Evolutionary conservation across 1,140 invertebrate genomes (phyloP).

Genomic region (Zaprionus gabonicus): DNA sequence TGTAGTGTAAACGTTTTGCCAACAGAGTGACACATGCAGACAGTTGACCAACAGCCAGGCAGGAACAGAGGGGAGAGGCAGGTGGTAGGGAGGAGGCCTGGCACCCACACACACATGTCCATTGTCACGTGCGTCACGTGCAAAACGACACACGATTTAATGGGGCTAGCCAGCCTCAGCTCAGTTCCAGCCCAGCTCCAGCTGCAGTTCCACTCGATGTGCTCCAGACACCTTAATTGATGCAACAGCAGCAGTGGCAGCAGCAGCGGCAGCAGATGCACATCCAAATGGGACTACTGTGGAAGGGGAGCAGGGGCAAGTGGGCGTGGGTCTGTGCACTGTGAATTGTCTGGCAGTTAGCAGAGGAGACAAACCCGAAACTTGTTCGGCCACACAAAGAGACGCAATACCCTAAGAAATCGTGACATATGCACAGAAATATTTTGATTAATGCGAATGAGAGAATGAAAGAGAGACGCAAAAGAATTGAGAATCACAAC

Average conservation of each 20-base stretch:
- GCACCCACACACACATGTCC: slow-evolving; percentile 14
- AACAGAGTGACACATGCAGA: slow-evolving; percentile 14
- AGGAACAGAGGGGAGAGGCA: neutral
- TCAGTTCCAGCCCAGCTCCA: neutral
- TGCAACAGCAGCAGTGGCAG: slow-evolving; percentile 44
- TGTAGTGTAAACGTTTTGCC: slow-evolving; percentile 69
- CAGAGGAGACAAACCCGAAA: slow-evolving; percentile 8
- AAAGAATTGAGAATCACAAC: slow-evolving; percentile 13
- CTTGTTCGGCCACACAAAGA: slow-evolving; percentile 48
- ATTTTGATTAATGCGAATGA: slow-evolving; percentile 34
- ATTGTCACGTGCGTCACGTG: slow-evolving; percentile 66
- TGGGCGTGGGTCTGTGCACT: neutral
- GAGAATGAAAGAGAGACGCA: neutral
- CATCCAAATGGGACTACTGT: slow-evolving; percentile 42
- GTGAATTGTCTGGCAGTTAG: slow-evolving; percentile 32
- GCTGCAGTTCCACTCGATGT: slow-evolving; percentile 24
- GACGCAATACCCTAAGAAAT: slow-evolving; percentile 26
- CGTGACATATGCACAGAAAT: slow-evolving; percentile 44
- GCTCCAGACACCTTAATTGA: slow-evolving; percentile 74
- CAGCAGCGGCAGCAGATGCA: slow-evolving; percentile 34
- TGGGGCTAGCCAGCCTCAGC: slow-evolving; percentile 39
- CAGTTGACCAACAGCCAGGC: slow-evolving; percentile 21
- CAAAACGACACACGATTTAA: slow-evolving; percentile 63
- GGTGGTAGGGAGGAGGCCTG: neutral
- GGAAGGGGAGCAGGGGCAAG: neutral